Base-by-base conservation (phyloP, 2,113 vertebrate genomes). In the Dinomys branickii region DNA sequence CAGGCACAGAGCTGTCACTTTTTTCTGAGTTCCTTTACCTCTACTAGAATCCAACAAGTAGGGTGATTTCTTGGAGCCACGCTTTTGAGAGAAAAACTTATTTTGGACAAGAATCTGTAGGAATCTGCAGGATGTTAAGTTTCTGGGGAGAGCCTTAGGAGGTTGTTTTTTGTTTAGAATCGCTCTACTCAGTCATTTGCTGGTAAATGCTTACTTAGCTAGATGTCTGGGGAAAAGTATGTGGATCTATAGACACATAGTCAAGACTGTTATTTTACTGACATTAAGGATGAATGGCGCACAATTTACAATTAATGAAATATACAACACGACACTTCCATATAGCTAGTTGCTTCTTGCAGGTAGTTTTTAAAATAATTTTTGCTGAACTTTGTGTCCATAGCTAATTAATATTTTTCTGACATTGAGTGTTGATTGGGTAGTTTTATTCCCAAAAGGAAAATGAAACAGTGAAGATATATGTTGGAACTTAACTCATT, bases 21-120 rank as follows among this genome's bases (percentile, higher is more conserved):
- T 80, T 71, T 67, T 54, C 77, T 94, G n/a, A 61, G 67, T 82
- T 94, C 54, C 5, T 95, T 73, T 96, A 63, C 73, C 91, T 84
- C 41, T 22, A 71, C 22, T 77, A 50, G 75, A 97, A 67, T 88
- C 69, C 67, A 92, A 54, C 33, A 90, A 71, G 2, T 54, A 85
- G 17, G 44, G 82, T 96, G 71, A 86, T 85, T 85, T 95, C 90
- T 85, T 41, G 82, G 94, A 94, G 61, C 44, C 47, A n/a, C 24
- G 38, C 86, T 96, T 96, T 91, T 54, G 92, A 86, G n/a, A 63
- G 88, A 85, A 38, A 90, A 81, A 92, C 9, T 94, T 90, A 90
- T 78, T 93, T 73, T 91, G 85, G 69, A 67, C 44, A 61, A 90
- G 33, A 94, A 81, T 94, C 77, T 92, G 4, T 19, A 80, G 28